Percentiles rank a stretch among this genome's conserved stretches.
Evolutionary conservation across 2,113 vertebrate species (phyloP).

Genomic region (Centropristis striata): DNA sequence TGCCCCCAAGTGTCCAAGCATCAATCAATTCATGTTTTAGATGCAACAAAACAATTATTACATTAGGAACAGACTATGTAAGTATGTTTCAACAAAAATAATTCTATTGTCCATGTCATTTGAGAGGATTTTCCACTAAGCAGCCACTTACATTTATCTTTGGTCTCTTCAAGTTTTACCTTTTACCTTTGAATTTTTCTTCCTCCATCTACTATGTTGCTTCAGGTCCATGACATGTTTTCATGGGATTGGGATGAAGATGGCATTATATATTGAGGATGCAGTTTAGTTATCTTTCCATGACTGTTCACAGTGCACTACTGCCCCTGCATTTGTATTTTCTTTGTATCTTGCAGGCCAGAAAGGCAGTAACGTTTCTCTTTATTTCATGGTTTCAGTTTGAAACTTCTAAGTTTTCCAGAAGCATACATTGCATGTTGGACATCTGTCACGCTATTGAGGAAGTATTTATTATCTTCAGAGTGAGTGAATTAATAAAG

Average conservation of each 20-base stretch:
- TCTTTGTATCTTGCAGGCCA: conserved; percentile 6
- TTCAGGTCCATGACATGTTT: conserved; percentile 9
- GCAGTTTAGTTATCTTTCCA: conserved; percentile 27
- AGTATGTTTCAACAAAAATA: no score
- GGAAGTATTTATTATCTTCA: not conserved
- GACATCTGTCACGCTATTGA: not conserved
- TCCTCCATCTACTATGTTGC: conserved; percentile 9
- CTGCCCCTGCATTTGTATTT: conserved; percentile 16
- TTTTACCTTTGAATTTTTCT: conserved; percentile 1
- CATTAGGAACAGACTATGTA: no score
- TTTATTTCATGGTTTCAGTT: not conserved
- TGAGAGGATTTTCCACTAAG: no score
- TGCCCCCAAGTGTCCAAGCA: no score
- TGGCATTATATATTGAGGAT: conserved; percentile 31
- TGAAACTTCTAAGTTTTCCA: not conserved
- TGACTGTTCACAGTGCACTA: conserved; percentile 16
- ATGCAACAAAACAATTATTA: no score
- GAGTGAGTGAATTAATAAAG: not conserved
- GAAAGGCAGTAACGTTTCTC: not conserved
- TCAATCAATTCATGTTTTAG: no score
- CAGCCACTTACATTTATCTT: no score
- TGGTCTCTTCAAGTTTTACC: not conserved
- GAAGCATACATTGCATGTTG: not conserved
- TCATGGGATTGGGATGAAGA: not conserved
- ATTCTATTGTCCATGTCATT: no score